phyloP scores from a whole-genome alignment of 2,797 vertebrate genomes.

The Leucoraja ocellata region DNA sequence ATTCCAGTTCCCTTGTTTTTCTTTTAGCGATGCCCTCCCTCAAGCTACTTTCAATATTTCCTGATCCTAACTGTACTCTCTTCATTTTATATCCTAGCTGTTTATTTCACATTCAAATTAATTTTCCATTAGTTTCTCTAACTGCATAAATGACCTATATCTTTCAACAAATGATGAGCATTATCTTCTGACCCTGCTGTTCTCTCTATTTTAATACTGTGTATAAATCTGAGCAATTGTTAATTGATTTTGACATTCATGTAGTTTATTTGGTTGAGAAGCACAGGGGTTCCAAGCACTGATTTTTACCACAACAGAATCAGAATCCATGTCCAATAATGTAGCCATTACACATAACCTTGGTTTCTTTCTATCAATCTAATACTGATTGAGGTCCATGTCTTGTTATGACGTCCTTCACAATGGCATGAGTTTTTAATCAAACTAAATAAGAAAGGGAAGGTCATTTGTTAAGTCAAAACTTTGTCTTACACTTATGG shows the following conservation, averaged over 20 bases:
- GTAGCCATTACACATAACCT: background rate
- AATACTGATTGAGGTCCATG: background rate
- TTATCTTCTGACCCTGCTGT: background rate
- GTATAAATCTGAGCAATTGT: background rate
- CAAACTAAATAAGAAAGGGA: background rate
- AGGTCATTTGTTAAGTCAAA: background rate
- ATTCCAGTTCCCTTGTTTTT: background rate
- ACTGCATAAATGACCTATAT: background rate
- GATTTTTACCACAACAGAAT: background rate
- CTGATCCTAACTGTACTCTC: background rate
- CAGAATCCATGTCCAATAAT: background rate
- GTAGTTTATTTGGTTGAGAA: background rate
- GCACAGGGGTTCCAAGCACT: background rate
- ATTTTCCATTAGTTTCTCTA: background rate
- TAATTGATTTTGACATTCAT: background rate
- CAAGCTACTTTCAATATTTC: background rate
- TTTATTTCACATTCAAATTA: background rate
- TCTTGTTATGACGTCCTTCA: background rate
- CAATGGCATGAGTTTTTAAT: too few relatives aligned
- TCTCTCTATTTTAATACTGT: background rate
- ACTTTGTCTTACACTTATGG: background rate
- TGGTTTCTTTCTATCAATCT: background rate
- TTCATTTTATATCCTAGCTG: background rate
- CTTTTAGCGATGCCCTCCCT: background rate
- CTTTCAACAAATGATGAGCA: background rate